phyloP scores from a whole-genome alignment of 2,888 invertebrate genomes.

The Eustalomyia histrio region DNA sequence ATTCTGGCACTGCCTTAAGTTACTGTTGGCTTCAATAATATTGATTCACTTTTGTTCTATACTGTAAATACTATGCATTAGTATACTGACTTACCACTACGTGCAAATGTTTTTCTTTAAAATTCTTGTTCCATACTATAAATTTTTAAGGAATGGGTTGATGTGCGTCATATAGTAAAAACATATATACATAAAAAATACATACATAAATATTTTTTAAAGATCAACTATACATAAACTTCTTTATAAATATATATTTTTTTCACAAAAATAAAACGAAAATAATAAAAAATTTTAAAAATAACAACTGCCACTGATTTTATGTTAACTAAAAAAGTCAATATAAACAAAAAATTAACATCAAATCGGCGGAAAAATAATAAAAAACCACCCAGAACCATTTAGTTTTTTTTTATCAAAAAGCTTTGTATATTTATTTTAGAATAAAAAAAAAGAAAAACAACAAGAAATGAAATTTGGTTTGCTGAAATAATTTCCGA shows the following conservation, averaged over 20 bases:
- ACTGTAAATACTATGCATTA: background rate
- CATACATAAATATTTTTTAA: too few species aligned
- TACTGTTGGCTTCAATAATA: too few species aligned
- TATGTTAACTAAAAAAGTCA: constrained; percentile 41
- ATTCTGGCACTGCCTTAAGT: too few species aligned
- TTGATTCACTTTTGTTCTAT: too few species aligned
- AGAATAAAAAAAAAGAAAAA: constrained; percentile 18
- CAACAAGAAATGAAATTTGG: constrained; percentile 21
- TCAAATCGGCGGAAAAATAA: constrained; percentile 39
- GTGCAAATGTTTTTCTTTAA: background rate
- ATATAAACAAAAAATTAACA: constrained; percentile 52
- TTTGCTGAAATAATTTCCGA: constrained; percentile 11
- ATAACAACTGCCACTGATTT: constrained; percentile 43
- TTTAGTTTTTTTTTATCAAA: constrained; percentile 46
- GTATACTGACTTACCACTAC: background rate
- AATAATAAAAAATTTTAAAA: constrained; percentile 39
- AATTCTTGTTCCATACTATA: background rate
- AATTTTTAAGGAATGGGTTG: constrained; percentile 17
- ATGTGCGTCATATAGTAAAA: constrained; percentile 39
- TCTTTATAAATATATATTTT: too few species aligned
- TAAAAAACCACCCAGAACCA: constrained; percentile 58
- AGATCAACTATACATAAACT: too few species aligned
- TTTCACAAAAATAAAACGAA: constrained; percentile 6
- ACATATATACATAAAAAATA: constrained; percentile 20
- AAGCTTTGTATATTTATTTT: constrained; percentile 53